A percentile compares a stretch with the other conserved stretches of the same genome.
Evolutionary conservation across 2,113 vertebrate species (phyloP).

Genomic region (Aythya baeri): DNA sequence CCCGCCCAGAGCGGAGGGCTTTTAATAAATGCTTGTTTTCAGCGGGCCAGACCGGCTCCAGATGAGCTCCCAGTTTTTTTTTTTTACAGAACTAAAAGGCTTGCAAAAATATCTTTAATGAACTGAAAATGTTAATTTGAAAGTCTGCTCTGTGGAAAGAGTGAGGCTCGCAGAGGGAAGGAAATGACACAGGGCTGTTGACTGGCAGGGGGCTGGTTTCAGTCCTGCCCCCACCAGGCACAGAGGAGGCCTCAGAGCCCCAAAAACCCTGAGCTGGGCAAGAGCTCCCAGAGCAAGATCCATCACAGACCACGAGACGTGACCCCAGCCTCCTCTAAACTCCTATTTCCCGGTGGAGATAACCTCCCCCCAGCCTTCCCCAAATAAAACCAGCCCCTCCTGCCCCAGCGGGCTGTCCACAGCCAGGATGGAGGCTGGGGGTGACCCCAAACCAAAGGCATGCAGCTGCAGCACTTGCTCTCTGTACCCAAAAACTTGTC

Average conservation of each 20-base stretch:
- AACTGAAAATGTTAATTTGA: conserved; percentile 66
- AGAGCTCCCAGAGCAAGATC: background rate
- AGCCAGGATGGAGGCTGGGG: conserved; percentile 29
- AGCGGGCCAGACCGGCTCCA: conserved; percentile 20
- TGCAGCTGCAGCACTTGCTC: conserved; percentile 77
- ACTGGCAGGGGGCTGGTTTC: conserved; percentile 53
- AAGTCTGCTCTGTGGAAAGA: conserved; percentile 74
- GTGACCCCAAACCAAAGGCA: conserved; percentile 70
- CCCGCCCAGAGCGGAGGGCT: background rate
- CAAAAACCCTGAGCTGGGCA: background rate
- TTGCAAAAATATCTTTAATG: conserved; percentile 66
- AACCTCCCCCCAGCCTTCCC: background rate
- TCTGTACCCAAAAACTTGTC: conserved; percentile 75
- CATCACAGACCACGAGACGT: background rate
- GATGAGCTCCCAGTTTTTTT: background rate
- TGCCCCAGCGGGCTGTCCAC: background rate
- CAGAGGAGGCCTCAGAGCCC: background rate
- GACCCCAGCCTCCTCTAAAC: background rate
- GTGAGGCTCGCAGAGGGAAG: conserved; percentile 66
- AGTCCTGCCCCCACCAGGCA: conserved; percentile 5
- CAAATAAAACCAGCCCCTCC: background rate
- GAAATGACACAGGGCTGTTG: conserved; percentile 77
- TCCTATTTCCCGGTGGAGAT: background rate
- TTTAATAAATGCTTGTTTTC: background rate
- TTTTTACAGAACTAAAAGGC: background rate